Percentiles rank a stretch among this genome's conserved stretches.
These are phyloP conservation scores for Esox niger DNA, from an alignment of 2,113 vertebrate species.

Conservation along the genomic window DNA sequence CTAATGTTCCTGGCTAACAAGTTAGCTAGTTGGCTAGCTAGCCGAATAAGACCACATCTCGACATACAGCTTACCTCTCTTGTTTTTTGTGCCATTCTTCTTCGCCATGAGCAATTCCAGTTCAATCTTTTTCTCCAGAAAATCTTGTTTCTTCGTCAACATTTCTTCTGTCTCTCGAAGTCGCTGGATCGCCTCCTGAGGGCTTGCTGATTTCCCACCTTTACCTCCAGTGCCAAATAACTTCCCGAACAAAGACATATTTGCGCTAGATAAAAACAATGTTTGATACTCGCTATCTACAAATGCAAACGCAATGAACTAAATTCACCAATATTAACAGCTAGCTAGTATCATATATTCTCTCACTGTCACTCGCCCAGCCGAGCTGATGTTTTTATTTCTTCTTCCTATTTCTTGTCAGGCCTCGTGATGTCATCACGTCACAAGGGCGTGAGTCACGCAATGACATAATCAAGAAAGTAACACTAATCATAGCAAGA, in stretches of 20 bases:
- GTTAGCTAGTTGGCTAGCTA: no score
- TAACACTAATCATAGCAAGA: no score
- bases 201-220: constrained; percentile 83
- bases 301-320: neutral
- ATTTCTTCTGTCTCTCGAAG: constrained; percentile 96
- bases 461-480: constrained; percentile 11
- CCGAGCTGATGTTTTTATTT: constrained; percentile 46
- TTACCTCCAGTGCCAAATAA: constrained; percentile 87
- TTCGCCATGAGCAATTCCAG: constrained; percentile 87
- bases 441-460: constrained; percentile 41
- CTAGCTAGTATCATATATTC: neutral
- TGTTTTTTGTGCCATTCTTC: constrained; percentile 97
- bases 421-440: constrained; percentile 69
- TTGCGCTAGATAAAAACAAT: neutral
- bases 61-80: constrained; percentile 78
- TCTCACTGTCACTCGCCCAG: constrained; percentile 13
- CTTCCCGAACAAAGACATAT: constrained; percentile 87
- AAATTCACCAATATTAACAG: neutral
- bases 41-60: no score
- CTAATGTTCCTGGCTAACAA: no score
- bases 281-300: neutral
- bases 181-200: constrained; percentile 94
- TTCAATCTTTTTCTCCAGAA: constrained; percentile 93
- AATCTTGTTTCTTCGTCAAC: constrained; percentile 96
- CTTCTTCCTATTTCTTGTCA: constrained; percentile 57